Evolutionary conservation across 2,888 invertebrate species (phyloP).

Genomic region (Leptarthrus brevirostris): DNA sequence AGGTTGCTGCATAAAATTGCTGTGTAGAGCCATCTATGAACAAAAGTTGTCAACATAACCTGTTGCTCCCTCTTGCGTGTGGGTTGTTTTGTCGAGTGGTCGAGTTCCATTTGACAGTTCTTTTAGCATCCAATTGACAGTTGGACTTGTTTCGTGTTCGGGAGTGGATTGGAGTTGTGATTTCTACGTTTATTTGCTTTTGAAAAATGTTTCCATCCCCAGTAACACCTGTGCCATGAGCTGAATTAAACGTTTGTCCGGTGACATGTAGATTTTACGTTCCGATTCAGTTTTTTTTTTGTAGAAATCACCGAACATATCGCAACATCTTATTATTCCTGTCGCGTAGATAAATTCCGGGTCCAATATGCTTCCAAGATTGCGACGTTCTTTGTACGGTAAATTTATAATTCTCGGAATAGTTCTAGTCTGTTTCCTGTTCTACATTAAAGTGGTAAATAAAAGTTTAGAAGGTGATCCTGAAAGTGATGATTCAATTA

Average conservation of each 20-base stretch:
- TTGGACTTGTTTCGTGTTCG: constrained; percentile 13
- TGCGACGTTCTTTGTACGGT: constrained; percentile 64
- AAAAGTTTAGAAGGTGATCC: constrained; percentile 19
- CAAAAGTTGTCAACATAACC: too few species aligned
- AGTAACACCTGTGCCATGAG: constrained; percentile 44
- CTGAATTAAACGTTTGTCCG: constrained; percentile 31
- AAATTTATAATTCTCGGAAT: constrained; percentile 63
- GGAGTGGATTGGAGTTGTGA: constrained; percentile 2
- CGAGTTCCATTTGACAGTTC: too few species aligned
- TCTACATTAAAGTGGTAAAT: constrained; percentile 62
- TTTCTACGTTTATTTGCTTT: background rate
- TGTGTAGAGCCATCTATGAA: too few species aligned
- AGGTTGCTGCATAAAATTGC: too few species aligned
- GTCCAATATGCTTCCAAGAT: constrained; percentile 63
- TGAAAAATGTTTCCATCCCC: constrained; percentile 22
- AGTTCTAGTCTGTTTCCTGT: constrained; percentile 62
- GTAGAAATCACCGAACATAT: background rate
- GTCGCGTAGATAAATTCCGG: background rate
- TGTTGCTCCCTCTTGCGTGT: too few species aligned
- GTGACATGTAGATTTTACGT: constrained; percentile 28
- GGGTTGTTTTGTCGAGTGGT: too few species aligned
- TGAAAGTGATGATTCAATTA: background rate
- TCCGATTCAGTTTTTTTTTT: constrained; percentile 15
- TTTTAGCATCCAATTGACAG: background rate
- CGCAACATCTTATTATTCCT: background rate